Evolutionary conservation across 1,140 invertebrate species (phyloP).

Genomic region (Berghia stephanieae): DNA sequence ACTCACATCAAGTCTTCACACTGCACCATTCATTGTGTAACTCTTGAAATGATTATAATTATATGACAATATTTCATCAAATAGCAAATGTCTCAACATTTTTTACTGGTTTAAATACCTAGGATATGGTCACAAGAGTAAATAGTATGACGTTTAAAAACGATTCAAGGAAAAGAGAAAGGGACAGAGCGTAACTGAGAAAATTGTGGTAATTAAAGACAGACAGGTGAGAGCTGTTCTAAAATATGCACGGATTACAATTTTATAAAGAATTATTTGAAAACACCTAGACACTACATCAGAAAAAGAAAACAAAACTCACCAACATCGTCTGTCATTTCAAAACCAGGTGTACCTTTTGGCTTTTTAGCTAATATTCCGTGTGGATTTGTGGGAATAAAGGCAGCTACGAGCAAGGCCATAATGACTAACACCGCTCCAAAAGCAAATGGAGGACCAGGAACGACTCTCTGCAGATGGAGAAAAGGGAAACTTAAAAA

Average conservation of each 20-base stretch:
- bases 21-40: no score
- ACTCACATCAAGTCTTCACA: no score
- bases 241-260: neutral
- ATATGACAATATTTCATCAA: no score
- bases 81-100: no score
- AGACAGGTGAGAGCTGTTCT: neutral
- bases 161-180: no score
- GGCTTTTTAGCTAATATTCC: conserved; percentile 25
- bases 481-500: neutral
- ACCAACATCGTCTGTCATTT: conserved; percentile 37
- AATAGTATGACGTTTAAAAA: no score
- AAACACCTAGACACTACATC: neutral
- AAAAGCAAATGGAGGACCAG: conserved; percentile 99
- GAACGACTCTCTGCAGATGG: conserved; percentile 77
- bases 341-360: conserved; percentile 28
- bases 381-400: conserved; percentile 80
- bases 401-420: conserved; percentile 90
- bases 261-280: neutral
- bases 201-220: neutral
- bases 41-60: no score
- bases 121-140: no score
- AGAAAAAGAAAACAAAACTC: neutral
- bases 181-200: neutral
- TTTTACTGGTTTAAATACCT: no score
- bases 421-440: conserved; percentile 95